These are phyloP conservation scores for Mactra quadrangularis DNA, from an alignment of 1,140 invertebrate genomes.

Conservation along the genomic window DNA sequence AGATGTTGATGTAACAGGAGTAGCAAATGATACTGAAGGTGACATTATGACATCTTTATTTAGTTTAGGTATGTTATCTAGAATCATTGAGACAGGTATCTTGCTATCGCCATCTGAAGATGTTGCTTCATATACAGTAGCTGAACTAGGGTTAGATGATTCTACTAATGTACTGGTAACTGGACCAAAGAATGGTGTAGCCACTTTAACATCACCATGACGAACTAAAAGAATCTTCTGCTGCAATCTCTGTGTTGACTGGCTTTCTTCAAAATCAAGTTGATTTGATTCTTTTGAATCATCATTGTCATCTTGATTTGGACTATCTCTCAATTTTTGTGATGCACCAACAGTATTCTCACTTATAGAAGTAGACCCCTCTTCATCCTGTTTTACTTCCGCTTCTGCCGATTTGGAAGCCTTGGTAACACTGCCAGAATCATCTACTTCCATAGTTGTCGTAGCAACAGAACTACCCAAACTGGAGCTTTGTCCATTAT, in stretches of 20 bases:
- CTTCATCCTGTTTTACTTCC: not conserved
- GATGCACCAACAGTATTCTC: too few species aligned
- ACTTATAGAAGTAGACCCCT: not conserved
- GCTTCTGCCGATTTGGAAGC: not conserved
- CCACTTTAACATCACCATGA: not conserved
- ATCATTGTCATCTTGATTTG: not conserved
- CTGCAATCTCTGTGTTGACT: not conserved
- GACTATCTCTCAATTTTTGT: not conserved
- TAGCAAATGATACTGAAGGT: too few species aligned
- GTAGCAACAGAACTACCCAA: too few species aligned
- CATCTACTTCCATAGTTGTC: not conserved
- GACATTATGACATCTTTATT: too few species aligned
- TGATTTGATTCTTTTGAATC: not conserved
- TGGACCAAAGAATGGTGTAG: not conserved
- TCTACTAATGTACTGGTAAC: not conserved
- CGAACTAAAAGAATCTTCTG: constrained; percentile 1
- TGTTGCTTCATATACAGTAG: not conserved
- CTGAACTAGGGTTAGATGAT: not conserved
- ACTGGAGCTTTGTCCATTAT: not conserved
- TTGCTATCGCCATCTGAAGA: not conserved
- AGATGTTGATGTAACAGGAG: too few species aligned
- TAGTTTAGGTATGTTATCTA: too few species aligned
- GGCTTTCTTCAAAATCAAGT: not conserved
- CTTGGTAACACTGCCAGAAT: not conserved
- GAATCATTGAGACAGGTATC: not conserved